A percentile compares a stretch with the other conserved stretches of the same genome.
phyloP scores from a whole-genome alignment of 92 coral and sea anemone species.

The Epizoanthus illoricatus region DNA sequence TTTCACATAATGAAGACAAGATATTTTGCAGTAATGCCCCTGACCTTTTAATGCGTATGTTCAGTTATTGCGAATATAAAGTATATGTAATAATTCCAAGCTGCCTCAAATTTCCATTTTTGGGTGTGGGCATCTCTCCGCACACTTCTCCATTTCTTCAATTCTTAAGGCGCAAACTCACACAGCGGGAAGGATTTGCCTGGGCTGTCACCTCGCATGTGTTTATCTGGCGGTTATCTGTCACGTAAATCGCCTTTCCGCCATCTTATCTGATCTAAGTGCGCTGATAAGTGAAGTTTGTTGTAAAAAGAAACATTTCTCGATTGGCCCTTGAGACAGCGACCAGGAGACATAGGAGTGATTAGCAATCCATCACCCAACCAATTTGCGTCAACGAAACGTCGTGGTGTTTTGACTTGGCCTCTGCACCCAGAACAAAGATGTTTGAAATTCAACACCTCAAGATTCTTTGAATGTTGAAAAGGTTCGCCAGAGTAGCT shows the following conservation, averaged over 20 bases:
- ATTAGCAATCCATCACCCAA: conserved; percentile 23
- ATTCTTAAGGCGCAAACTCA: neutral
- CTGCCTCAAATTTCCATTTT: too few relatives aligned
- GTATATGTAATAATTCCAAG: too few relatives aligned
- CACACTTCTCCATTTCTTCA: neutral
- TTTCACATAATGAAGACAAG: too few relatives aligned
- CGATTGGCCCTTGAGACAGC: conserved; percentile 11
- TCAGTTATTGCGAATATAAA: too few relatives aligned
- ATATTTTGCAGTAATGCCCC: too few relatives aligned
- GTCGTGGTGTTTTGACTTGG: conserved; percentile 27
- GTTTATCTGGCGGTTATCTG: neutral
- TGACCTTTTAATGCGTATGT: too few relatives aligned
- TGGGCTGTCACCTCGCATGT: neutral
- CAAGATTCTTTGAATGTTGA: conserved; percentile 18
- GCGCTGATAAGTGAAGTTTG: conserved; percentile 19
- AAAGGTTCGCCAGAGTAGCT: neutral
- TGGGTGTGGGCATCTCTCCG: neutral
- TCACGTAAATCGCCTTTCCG: conserved; percentile 22
- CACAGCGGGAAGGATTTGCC: neutral
- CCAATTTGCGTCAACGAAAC: conserved; percentile 39
- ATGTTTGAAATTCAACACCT: conserved; percentile 31
- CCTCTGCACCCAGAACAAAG: neutral
- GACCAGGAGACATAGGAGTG: neutral
- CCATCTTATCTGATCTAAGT: conserved; percentile 21
- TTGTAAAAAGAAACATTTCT: conserved; percentile 2